These are phyloP conservation scores for Melanotaenia pygmaea DNA, from an alignment of 2,797 vertebrate genomes.

Conservation along the genomic window DNA sequence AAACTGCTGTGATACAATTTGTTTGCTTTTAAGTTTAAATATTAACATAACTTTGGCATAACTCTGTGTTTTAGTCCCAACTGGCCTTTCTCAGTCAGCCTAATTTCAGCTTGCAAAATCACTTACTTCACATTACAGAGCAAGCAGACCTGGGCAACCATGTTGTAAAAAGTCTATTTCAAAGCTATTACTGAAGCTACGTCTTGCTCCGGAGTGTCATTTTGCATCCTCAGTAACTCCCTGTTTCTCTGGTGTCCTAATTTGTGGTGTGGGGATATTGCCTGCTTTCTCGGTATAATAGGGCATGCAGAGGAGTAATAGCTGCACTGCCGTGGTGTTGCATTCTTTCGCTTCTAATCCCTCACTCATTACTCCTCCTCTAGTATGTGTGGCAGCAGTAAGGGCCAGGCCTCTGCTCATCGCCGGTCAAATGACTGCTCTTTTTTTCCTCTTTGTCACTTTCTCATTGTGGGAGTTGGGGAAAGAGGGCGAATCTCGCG, in stretches of 20 bases:
- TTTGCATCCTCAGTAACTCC: constrained; percentile 48
- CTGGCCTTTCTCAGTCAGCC: constrained; percentile 2
- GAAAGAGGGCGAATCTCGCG: constrained; percentile 68
- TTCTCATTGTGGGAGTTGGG: constrained; percentile 55
- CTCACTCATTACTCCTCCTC: constrained; percentile 66
- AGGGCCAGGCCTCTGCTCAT: constrained; percentile 50
- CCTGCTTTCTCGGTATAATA: constrained; percentile 71
- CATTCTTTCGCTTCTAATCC: constrained; percentile 51
- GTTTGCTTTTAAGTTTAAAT: neutral
- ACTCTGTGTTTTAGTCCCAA: neutral
- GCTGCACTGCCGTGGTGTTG: constrained; percentile 25
- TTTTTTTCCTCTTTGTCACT: constrained; percentile 24
- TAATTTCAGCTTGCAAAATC: neutral
- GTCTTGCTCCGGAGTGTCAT: constrained; percentile 54
- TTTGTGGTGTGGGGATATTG: constrained; percentile 64
- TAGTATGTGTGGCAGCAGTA: constrained; percentile 21
- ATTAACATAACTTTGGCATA: neutral
- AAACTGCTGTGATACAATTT: neutral
- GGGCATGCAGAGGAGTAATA: constrained; percentile 57
- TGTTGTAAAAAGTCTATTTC: constrained; percentile 51
- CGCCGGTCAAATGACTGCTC: constrained; percentile 53
- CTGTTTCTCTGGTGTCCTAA: constrained; percentile 61
- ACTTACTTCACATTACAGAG: constrained; percentile 26
- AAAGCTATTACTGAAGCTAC: constrained; percentile 61
- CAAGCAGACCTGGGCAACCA: neutral